Percentiles rank a stretch among this genome's conserved stretches.
phyloP scores from a whole-genome alignment of 1,140 invertebrate species.

The Laodelphax striatellus region DNA sequence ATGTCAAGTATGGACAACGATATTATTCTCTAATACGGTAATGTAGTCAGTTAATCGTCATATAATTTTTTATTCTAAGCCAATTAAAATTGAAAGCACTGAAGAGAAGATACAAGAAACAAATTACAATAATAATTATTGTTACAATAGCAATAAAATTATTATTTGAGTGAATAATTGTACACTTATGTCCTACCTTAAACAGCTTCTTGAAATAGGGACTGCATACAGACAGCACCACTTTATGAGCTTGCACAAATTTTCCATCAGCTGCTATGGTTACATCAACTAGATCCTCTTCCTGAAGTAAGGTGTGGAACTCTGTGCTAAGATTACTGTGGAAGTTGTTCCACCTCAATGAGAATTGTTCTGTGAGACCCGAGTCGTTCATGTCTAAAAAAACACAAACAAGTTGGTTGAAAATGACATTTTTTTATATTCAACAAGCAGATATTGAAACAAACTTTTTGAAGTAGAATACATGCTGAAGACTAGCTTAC shows the following conservation, averaged over 20 bases:
- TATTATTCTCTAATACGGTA: too few species aligned
- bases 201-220: conserved; percentile 62
- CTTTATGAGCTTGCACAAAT: conserved; percentile 56
- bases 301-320: conserved; percentile 47
- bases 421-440: neutral
- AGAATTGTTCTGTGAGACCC: conserved; percentile 39
- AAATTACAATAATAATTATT: too few species aligned
- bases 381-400: conserved; percentile 3
- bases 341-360: conserved; percentile 53
- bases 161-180: too few species aligned
- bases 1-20: too few species aligned
- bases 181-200: conserved; percentile 31
- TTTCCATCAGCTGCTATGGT: conserved; percentile 57
- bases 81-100: too few species aligned
- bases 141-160: too few species aligned
- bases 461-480: too few species aligned
- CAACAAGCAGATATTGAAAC: too few species aligned
- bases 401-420: neutral
- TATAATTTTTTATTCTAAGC: too few species aligned
- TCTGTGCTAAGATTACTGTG: conserved; percentile 47
- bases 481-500: too few species aligned
- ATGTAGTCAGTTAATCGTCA: too few species aligned
- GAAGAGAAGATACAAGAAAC: too few species aligned
- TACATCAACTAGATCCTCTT: conserved; percentile 56
- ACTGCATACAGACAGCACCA: conserved; percentile 59